These are phyloP conservation scores for Thripadectes ignobilis DNA, from an alignment of 2,797 vertebrate genomes.

Conservation along the genomic window DNA sequence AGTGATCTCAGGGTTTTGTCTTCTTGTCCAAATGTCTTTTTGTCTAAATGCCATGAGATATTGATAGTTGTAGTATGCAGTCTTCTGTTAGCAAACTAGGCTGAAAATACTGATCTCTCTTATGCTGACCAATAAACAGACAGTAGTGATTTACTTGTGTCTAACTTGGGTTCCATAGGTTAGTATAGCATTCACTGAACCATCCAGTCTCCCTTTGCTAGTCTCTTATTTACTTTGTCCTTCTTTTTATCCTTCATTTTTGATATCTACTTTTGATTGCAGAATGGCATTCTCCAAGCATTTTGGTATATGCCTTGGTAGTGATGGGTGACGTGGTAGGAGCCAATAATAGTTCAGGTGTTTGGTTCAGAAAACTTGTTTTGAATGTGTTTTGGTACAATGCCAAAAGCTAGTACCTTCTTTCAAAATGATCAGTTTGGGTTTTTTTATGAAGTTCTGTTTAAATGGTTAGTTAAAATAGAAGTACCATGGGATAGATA, in stretches of 20 bases:
- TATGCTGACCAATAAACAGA: neutral
- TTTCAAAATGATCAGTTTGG: neutral
- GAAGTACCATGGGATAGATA: neutral
- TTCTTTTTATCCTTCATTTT: neutral
- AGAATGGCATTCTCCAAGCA: neutral
- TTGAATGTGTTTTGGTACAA: neutral
- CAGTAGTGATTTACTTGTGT: neutral
- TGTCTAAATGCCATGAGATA: neutral
- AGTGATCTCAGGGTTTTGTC: neutral
- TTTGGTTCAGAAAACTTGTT: neutral
- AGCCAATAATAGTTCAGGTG: neutral
- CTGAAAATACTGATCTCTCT: neutral
- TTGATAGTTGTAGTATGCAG: neutral
- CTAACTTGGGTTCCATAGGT: neutral
- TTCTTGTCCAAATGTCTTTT: neutral
- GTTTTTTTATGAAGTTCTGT: neutral
- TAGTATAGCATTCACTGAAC: neutral
- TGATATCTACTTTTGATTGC: neutral
- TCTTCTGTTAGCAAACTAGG: neutral
- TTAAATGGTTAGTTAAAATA: neutral
- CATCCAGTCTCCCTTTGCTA: neutral
- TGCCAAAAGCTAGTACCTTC: neutral
- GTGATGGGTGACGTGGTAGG: neutral
- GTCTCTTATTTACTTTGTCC: neutral
- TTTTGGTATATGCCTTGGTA: neutral